These are phyloP conservation scores for Neoniphon sammara DNA, from an alignment of 2,797 vertebrate genomes.

Conservation along the genomic window DNA sequence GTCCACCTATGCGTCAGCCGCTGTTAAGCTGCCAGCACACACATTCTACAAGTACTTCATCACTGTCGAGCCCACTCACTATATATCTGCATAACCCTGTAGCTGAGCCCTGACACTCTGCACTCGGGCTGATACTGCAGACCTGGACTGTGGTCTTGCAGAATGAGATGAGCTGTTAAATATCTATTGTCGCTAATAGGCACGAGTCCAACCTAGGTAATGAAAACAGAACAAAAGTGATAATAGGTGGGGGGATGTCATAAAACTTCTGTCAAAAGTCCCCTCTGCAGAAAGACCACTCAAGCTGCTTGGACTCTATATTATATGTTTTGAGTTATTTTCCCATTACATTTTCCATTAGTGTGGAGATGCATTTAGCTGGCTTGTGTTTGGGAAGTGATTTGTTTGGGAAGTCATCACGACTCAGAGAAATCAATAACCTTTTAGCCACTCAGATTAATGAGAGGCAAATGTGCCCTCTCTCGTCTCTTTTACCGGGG, in stretches of 20 bases:
- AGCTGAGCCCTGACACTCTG: conserved; percentile 56
- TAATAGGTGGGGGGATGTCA: conserved; percentile 64
- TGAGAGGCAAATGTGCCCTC: conserved; percentile 81
- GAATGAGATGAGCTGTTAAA: conserved; percentile 51
- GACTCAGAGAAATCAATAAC: conserved; percentile 83
- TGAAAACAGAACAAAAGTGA: conserved; percentile 67
- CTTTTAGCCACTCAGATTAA: conserved; percentile 84
- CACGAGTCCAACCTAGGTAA: conserved; percentile 52
- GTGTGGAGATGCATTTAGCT: conserved; percentile 73
- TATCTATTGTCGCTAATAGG: conserved; percentile 57
- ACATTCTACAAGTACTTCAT: conserved; percentile 67
- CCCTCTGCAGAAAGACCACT: conserved; percentile 53
- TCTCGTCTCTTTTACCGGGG: conserved; percentile 74
- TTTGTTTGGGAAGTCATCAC: conserved; percentile 83
- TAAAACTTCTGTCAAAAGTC: conserved; percentile 62
- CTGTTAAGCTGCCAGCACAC: conserved; percentile 61
- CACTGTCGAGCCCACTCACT: conserved; percentile 56
- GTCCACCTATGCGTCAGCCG: conserved; percentile 54
- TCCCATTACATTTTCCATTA: conserved; percentile 82
- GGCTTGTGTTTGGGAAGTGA: conserved; percentile 79
- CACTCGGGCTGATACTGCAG: conserved; percentile 63
- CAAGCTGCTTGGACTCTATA: conserved; percentile 47
- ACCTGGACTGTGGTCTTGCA: conserved; percentile 19
- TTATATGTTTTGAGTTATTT: conserved; percentile 76
- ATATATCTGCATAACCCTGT: conserved; percentile 65